Conservation (phyloP, 2,888 invertebrate species). For the Parnassius glacialis region DNA sequence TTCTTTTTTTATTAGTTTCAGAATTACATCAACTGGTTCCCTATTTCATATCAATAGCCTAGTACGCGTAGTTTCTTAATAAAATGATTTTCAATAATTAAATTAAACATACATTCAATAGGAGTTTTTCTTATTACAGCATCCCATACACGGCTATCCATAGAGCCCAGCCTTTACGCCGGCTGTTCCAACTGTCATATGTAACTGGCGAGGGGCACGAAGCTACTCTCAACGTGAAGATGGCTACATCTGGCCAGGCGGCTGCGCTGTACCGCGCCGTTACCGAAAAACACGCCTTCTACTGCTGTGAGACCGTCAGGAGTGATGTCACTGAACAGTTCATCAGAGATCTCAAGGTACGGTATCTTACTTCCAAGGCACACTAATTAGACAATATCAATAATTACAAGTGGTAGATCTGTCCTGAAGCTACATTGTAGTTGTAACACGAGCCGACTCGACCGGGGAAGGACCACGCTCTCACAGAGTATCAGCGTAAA, state of each 20-base stretch:
- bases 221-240: constrained; percentile 87
- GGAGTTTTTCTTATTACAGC: constrained; percentile 60
- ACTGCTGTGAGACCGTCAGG: constrained; percentile 94
- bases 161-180: constrained; percentile 87
- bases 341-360: constrained; percentile 90
- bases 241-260: constrained; percentile 90
- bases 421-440: no score
- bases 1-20: no score
- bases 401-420: no score
- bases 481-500: no score
- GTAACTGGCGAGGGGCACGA: constrained; percentile 85
- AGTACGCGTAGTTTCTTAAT: no score
- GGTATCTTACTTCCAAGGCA: constrained; percentile 9
- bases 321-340: constrained; percentile 94
- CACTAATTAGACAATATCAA: no score
- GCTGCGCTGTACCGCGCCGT: constrained; percentile 92
- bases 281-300: constrained; percentile 95
- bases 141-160: constrained; percentile 91
- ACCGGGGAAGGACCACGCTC: no score
- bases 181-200: constrained; percentile 88
- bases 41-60: no score
- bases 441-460: no score
- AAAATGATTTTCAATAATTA: no score
- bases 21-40: no score
- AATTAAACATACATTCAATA: no score